These are phyloP conservation scores for Andrena bucephala DNA, from an alignment of 2,888 invertebrate species.

Conservation along the genomic window DNA sequence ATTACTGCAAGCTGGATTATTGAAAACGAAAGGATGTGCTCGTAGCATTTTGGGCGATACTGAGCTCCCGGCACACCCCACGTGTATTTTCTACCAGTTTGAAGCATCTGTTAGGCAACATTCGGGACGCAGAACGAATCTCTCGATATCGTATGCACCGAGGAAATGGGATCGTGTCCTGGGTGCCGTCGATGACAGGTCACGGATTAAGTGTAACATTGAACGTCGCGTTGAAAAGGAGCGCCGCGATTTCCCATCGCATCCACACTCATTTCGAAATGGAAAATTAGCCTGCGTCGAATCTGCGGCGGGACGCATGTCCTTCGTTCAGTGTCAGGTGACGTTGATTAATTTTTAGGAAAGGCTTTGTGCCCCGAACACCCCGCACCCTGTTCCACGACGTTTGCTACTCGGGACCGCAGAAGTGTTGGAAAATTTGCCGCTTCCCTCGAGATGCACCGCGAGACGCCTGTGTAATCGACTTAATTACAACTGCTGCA, in stretches of 20 bases:
- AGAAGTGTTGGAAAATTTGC: neutral
- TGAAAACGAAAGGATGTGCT: too few species aligned
- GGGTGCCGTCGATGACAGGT: constrained; percentile 55
- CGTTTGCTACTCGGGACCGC: too few species aligned
- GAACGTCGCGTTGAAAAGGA: constrained; percentile 15
- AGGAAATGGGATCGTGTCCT: constrained; percentile 35
- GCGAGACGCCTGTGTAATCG: constrained; percentile 9
- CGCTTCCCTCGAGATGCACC: neutral
- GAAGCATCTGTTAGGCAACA: constrained; percentile 60
- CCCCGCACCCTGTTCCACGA: too few species aligned
- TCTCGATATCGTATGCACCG: constrained; percentile 46
- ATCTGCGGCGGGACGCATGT: neutral
- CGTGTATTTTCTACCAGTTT: constrained; percentile 12
- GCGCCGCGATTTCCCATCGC: constrained; percentile 49
- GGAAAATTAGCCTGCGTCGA: constrained; percentile 31
- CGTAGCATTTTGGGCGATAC: neutral
- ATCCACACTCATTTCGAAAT: neutral
- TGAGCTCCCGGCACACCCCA: neutral
- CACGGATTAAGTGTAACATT: constrained; percentile 59
- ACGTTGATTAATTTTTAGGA: constrained; percentile 30
- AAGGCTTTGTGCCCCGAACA: neutral
- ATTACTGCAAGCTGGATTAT: too few species aligned
- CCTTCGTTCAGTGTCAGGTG: constrained; percentile 2
- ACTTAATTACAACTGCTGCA: constrained; percentile 29
- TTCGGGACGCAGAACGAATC: constrained; percentile 63